Evolutionary conservation across 2,888 invertebrate species (phyloP).

Genomic region (Drosophila lacicola): DNA sequence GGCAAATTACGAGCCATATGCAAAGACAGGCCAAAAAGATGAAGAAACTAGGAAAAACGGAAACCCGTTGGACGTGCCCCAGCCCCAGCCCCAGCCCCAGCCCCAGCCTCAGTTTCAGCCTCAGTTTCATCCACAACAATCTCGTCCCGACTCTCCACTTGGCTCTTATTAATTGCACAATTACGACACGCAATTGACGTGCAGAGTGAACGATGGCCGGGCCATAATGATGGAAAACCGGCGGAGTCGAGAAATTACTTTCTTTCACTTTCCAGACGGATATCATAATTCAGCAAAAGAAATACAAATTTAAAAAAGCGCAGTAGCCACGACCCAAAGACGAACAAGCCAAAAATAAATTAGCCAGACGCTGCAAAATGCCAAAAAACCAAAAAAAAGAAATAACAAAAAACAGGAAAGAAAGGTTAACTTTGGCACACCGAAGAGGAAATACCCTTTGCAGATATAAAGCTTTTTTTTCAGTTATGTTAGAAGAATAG

Average conservation of each 20-base stretch:
- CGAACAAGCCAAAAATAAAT: conserved; percentile 51
- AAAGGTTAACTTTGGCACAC: too few species aligned
- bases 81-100: conserved; percentile 27
- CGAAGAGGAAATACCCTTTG: too few species aligned
- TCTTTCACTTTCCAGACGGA: conserved; percentile 80
- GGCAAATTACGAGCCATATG: conserved; percentile 65
- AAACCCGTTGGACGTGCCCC: conserved; percentile 69
- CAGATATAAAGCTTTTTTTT: too few species aligned
- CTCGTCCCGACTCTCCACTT: conserved; percentile 3
- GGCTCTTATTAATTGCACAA: conserved; percentile 79
- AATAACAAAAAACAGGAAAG: background rate
- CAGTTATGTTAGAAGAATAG: too few species aligned
- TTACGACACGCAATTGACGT: conserved; percentile 79
- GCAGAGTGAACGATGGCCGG: conserved; percentile 60
- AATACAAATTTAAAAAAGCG: conserved; percentile 19
- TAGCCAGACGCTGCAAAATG: conserved; percentile 45
- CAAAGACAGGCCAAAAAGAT: conserved; percentile 40
- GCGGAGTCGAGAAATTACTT: conserved; percentile 68
- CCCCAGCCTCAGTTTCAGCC: background rate
- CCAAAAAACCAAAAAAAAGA: conserved; percentile 3
- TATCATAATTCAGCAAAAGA: conserved; percentile 67
- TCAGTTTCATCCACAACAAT: background rate
- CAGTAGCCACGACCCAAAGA: conserved; percentile 48
- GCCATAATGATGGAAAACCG: conserved; percentile 65
- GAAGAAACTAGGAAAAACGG: conserved; percentile 39